phyloP scores from a whole-genome alignment of 2,113 vertebrate genomes.

The Nerophis ophidion region DNA sequence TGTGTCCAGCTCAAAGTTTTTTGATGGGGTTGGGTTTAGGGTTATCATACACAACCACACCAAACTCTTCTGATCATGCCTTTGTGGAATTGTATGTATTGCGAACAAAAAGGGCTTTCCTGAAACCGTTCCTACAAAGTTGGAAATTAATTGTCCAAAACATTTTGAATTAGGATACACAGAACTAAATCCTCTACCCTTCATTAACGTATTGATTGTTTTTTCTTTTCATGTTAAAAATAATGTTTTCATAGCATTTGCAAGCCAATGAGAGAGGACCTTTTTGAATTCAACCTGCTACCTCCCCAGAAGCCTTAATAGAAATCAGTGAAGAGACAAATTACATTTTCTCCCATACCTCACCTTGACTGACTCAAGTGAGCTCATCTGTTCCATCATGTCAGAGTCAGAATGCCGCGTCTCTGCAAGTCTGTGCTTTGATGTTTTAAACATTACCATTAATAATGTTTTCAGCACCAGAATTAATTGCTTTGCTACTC shows the following conservation, averaged over 20 bases:
- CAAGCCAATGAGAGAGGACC: slow-evolving; percentile 8
- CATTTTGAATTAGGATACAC: background rate
- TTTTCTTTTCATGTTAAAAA: background rate
- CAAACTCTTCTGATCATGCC: background rate
- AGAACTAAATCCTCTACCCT: background rate
- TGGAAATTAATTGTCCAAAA: background rate
- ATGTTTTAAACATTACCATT: slow-evolving; percentile 71
- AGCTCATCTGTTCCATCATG: slow-evolving; percentile 64
- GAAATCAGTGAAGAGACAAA: slow-evolving; percentile 50
- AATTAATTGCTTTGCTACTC: slow-evolving; percentile 64
- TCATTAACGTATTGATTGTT: background rate
- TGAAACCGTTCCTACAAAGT: too few species aligned
- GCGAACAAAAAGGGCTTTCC: background rate
- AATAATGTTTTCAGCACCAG: slow-evolving; percentile 68
- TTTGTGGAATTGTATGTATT: slow-evolving; percentile 1
- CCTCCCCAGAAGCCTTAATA: slow-evolving; percentile 37
- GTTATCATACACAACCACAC: background rate
- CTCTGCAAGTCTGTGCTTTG: slow-evolving; percentile 58
- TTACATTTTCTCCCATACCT: slow-evolving; percentile 49
- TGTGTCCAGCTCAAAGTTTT: background rate
- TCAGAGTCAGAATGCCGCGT: slow-evolving; percentile 57
- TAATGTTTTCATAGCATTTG: too few species aligned
- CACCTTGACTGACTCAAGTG: slow-evolving; percentile 64
- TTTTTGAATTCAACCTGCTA: slow-evolving; percentile 25
- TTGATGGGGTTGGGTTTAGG: background rate